phyloP scores from a whole-genome alignment of 2,888 invertebrate species.

The Orthosia incerta region DNA sequence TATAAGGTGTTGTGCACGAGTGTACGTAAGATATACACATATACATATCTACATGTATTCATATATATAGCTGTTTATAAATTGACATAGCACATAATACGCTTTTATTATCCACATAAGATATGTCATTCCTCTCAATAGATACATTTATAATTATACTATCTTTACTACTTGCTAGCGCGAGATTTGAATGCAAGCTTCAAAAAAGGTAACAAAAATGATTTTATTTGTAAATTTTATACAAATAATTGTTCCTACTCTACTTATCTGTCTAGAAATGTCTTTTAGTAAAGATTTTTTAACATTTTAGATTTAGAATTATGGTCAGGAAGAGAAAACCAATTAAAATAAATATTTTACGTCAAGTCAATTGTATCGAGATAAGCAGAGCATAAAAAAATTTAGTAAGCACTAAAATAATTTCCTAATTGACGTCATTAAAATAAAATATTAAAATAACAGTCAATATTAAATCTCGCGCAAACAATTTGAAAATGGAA shows the following conservation, averaged over 20 bases:
- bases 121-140: slow-evolving; percentile 80
- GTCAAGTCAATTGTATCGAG: background rate
- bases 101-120: slow-evolving; percentile 69
- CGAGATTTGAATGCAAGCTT: slow-evolving; percentile 50
- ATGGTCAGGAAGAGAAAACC: background rate
- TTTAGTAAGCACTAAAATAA: background rate
- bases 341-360: background rate
- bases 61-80: slow-evolving; percentile 65
- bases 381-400: background rate
- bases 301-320: background rate
- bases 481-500: slow-evolving; percentile 48
- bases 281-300: background rate
- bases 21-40: slow-evolving; percentile 72
- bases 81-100: slow-evolving; percentile 65
- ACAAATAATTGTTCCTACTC: slow-evolving; percentile 8
- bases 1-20: slow-evolving; percentile 80
- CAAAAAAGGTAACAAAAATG: slow-evolving; percentile 5
- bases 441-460: background rate
- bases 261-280: slow-evolving; percentile 4
- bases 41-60: slow-evolving; percentile 62
- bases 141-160: slow-evolving; percentile 66
- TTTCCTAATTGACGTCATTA: slow-evolving; percentile 3
- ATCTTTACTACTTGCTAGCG: slow-evolving; percentile 57
- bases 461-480: slow-evolving; percentile 58
- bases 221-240: background rate